Evolutionary conservation across 2,797 vertebrate species (phyloP).

Genomic region (Paguma larvata): DNA sequence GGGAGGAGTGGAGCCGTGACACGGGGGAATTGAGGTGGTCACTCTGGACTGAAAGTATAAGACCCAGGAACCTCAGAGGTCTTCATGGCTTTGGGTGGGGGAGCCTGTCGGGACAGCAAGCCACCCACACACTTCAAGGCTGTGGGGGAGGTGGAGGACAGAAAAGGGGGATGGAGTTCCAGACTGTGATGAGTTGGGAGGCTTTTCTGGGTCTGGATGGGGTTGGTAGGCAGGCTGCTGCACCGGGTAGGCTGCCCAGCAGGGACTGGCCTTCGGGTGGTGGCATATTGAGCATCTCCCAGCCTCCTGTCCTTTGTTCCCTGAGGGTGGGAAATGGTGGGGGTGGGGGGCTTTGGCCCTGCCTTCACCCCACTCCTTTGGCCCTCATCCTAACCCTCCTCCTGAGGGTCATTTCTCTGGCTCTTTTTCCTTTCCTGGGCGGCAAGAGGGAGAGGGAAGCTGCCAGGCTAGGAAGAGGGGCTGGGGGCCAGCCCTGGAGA

Average conservation of each 20-base stretch:
- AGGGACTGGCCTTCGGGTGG: neutral
- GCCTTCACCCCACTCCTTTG: neutral
- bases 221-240: neutral
- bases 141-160: neutral
- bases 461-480: neutral
- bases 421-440: neutral
- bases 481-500: constrained; percentile 41
- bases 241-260: neutral
- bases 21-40: neutral
- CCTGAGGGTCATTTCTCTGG: neutral
- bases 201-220: neutral
- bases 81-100: neutral
- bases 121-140: neutral
- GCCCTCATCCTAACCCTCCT: constrained; percentile 13
- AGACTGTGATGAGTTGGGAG: neutral
- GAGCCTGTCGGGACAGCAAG: neutral
- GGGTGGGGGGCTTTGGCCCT: neutral
- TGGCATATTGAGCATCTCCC: neutral
- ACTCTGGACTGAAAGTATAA: neutral
- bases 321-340: neutral
- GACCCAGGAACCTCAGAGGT: neutral
- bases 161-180: neutral
- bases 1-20: neutral
- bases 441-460: neutral
- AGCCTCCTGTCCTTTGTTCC: constrained; percentile 69